Conservation (phyloP, 2,113 vertebrate species). For the Amphilophus citrinellus region DNA sequence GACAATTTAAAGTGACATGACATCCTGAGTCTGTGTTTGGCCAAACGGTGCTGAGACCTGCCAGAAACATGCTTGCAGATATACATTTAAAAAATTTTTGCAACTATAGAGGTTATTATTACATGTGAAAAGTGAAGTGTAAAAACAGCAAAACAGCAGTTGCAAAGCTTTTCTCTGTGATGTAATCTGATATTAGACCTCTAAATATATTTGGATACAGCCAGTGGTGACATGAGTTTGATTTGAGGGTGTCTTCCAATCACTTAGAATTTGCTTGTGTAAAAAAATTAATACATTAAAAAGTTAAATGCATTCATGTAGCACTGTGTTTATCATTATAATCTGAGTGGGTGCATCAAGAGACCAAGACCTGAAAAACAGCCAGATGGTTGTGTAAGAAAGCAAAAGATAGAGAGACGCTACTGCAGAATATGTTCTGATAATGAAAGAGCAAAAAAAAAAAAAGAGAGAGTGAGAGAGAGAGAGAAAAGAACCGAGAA, state of each 20-base stretch:
- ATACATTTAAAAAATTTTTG: background rate
- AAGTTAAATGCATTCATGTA: background rate
- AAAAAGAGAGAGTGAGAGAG: background rate
- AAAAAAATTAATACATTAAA: background rate
- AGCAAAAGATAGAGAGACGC: background rate
- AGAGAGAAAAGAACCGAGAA: background rate
- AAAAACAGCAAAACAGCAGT: background rate
- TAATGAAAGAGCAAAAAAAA: background rate
- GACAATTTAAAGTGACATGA: background rate
- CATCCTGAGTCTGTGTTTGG: background rate
- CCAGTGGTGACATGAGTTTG: background rate
- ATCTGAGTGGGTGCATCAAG: conserved; percentile 26
- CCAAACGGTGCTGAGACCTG: background rate
- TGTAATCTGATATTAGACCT: background rate
- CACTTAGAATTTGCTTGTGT: background rate
- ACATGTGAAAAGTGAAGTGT: conserved; percentile 14
- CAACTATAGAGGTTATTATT: conserved; percentile 13
- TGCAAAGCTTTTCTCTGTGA: background rate
- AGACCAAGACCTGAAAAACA: conserved; percentile 7
- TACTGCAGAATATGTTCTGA: conserved; percentile 8
- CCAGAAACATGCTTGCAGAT: conserved; percentile 11
- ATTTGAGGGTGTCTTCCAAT: background rate
- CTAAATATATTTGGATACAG: background rate
- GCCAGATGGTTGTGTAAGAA: conserved; percentile 20
- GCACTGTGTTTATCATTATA: background rate